These are phyloP conservation scores for Pseudopipra pipra DNA, from an alignment of 2,113 vertebrate species.

Conservation along the genomic window DNA sequence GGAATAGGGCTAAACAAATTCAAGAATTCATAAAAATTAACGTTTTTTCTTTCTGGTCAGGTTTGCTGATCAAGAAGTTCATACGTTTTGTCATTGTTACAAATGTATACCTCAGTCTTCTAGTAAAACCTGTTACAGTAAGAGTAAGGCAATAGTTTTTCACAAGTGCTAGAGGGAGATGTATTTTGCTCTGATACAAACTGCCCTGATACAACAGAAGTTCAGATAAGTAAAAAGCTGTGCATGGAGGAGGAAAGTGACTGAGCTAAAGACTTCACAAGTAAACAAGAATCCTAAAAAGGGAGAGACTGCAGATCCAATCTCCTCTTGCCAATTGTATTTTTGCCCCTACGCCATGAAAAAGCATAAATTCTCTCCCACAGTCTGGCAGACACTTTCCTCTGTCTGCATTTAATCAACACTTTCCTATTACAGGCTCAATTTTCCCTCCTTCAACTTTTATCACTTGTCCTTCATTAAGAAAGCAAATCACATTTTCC, in stretches of 20 bases:
- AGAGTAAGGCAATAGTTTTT: not conserved
- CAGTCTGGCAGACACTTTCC: conserved; percentile 4
- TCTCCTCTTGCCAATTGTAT: not conserved
- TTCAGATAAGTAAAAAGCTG: not conserved
- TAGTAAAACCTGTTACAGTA: not conserved
- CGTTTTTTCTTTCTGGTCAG: not conserved
- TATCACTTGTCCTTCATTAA: conserved; percentile 19
- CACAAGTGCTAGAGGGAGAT: not conserved
- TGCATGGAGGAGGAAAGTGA: not conserved
- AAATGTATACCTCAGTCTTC: not conserved
- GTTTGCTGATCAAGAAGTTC: not conserved
- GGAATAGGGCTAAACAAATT: not conserved
- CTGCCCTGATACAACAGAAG: not conserved
- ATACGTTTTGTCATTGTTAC: not conserved
- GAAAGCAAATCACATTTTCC: conserved; percentile 11
- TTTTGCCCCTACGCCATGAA: not conserved
- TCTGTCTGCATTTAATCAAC: conserved; percentile 38
- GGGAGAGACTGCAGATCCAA: not conserved
- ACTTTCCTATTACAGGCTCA: conserved; percentile 25
- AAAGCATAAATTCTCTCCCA: not conserved
- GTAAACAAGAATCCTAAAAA: not conserved
- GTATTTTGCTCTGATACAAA: not conserved
- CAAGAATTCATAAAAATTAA: not conserved
- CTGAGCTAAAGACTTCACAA: not conserved
- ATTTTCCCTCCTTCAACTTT: conserved; percentile 4